Percentiles rank a stretch among this genome's conserved stretches.
These are phyloP conservation scores for Calosoma granatense DNA, from an alignment of 1,140 invertebrate species.

Conservation along the genomic window DNA sequence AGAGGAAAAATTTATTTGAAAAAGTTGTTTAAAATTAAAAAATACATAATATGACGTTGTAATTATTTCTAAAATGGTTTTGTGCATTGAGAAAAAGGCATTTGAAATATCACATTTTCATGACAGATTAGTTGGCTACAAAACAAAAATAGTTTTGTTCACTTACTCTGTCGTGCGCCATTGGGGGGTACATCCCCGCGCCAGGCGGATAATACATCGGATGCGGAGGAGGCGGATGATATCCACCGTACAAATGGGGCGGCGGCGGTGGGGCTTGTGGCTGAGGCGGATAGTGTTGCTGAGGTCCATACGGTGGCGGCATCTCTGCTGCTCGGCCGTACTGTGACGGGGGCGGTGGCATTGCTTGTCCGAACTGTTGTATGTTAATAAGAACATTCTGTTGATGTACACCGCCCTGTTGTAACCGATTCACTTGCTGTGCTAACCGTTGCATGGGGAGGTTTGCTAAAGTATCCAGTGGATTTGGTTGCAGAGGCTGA, in stretches of 20 bases:
- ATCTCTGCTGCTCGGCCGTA: slow-evolving; percentile 16
- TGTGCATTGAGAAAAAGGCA: too few relatives aligned
- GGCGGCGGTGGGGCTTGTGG: slow-evolving; percentile 39
- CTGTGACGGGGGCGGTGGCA: slow-evolving; percentile 19
- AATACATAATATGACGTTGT: too few relatives aligned
- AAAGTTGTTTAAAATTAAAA: too few relatives aligned
- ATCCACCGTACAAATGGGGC: slow-evolving; percentile 35
- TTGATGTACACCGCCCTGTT: slow-evolving; percentile 26
- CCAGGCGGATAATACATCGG: slow-evolving; percentile 29
- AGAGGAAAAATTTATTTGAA: too few relatives aligned
- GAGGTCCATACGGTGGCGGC: slow-evolving; percentile 25
- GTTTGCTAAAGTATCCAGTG: slow-evolving; percentile 25
- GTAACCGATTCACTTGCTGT: slow-evolving; percentile 31
- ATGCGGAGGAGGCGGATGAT: slow-evolving; percentile 29
- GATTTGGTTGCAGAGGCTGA: slow-evolving; percentile 15
- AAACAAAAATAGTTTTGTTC: not conserved
- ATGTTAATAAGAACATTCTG: slow-evolving; percentile 36
- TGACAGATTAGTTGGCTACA: too few relatives aligned
- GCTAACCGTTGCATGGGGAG: slow-evolving; percentile 33
- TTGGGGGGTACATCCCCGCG: slow-evolving; percentile 20
- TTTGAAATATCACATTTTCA: too few relatives aligned
- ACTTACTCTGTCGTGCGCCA: not conserved
- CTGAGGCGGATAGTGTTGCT: slow-evolving; percentile 28
- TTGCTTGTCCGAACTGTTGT: slow-evolving; percentile 28
- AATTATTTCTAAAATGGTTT: too few relatives aligned